Percentiles rank a stretch among this genome's conserved stretches.
These are phyloP conservation scores for Myrmophylax atrothorax DNA, from an alignment of 2,113 vertebrate species.

Conservation along the genomic window DNA sequence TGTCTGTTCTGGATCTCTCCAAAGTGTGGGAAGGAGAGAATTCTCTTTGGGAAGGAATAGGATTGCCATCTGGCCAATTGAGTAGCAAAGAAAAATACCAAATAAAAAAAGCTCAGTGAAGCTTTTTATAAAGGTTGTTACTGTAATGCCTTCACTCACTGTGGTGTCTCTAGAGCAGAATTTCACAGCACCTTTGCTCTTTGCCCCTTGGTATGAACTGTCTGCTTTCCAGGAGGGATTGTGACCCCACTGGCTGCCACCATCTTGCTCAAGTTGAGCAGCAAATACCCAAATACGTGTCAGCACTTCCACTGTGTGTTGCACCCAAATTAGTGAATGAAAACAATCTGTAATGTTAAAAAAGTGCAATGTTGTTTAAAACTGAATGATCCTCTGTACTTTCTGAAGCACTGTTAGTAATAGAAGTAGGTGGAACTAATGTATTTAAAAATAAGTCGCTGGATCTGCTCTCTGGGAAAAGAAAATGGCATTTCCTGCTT, in stretches of 20 bases:
- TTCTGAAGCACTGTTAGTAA: not conserved
- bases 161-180: not conserved
- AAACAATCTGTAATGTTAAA: not conserved
- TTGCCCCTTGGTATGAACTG: not conserved
- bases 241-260: not conserved
- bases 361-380: not conserved
- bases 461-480: not conserved
- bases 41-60: not conserved
- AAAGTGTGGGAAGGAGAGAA: not conserved
- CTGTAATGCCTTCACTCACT: not conserved
- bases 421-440: not conserved
- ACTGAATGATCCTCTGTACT: not conserved
- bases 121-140: not conserved
- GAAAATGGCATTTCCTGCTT: not conserved
- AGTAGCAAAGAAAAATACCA: not conserved
- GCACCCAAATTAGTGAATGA: not conserved
- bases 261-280: not conserved
- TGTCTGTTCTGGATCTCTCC: not conserved
- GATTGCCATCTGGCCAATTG: not conserved
- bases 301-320: not conserved
- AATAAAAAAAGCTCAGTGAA: rapidly evolving
- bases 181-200: not conserved
- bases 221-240: not conserved
- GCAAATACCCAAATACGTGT: not conserved
- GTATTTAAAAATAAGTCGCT: not conserved